Evolutionary conservation across 2,113 vertebrate species (phyloP).

Genomic region (Oryctolagus cuniculus): DNA sequence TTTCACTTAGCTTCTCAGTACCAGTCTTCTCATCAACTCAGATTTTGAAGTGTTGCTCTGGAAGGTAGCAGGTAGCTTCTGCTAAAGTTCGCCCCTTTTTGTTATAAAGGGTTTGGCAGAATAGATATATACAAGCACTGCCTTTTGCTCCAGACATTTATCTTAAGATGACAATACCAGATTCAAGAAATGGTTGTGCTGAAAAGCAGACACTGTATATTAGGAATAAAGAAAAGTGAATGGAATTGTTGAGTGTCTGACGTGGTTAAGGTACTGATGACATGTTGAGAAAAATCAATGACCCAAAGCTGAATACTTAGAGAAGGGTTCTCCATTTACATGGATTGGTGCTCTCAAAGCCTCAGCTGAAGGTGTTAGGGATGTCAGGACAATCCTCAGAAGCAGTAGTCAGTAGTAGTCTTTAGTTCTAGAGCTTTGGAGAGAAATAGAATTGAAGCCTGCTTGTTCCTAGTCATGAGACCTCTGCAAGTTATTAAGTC

Average conservation of each 20-base stretch:
- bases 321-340: neutral
- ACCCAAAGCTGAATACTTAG: neutral
- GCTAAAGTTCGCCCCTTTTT: neutral
- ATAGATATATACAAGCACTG: neutral
- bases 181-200: neutral
- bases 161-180: neutral
- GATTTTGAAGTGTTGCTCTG: constrained; percentile 13
- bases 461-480: neutral
- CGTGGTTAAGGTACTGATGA: neutral
- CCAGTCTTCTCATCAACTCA: neutral
- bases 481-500: neutral
- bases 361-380: neutral
- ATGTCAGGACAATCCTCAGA: neutral
- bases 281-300: neutral
- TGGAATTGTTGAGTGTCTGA: neutral
- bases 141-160: neutral
- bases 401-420: neutral
- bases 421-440: neutral
- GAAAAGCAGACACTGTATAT: neutral
- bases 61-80: neutral
- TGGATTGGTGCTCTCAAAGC: neutral
- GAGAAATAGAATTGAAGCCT: neutral
- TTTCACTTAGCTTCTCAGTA: neutral
- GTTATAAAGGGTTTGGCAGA: neutral
- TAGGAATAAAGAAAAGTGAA: constrained; percentile 12